Percentiles rank a stretch among this genome's conserved stretches.
These are phyloP conservation scores for Drosophila gunungcola DNA, from an alignment of 1,140 invertebrate species.

Conservation along the genomic window DNA sequence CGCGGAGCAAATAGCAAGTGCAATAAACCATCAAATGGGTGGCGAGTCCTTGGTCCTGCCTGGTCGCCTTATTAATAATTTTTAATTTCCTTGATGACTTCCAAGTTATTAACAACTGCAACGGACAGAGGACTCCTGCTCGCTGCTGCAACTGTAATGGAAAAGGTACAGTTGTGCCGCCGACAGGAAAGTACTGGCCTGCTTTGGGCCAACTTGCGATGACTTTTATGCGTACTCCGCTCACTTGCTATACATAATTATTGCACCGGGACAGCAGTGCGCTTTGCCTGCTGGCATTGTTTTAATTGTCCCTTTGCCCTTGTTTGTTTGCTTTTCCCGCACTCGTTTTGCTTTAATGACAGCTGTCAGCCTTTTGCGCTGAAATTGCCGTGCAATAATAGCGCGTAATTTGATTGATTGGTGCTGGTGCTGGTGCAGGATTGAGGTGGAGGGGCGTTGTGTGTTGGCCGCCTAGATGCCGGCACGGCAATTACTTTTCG, in stretches of 20 bases:
- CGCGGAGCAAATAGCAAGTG: slow-evolving; percentile 20
- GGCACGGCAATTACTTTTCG: slow-evolving; percentile 1
- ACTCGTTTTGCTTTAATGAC: slow-evolving; percentile 45
- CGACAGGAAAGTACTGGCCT: slow-evolving; percentile 30
- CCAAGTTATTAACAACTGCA: slow-evolving; percentile 73
- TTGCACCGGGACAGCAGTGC: slow-evolving; percentile 35
- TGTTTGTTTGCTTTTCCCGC: slow-evolving; percentile 41
- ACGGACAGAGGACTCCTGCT: slow-evolving; percentile 17
- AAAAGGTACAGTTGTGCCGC: slow-evolving; percentile 16
- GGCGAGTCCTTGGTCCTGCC: slow-evolving; percentile 44
- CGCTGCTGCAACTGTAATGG: not conserved
- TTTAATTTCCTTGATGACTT: slow-evolving; percentile 82
- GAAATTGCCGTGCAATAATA: slow-evolving; percentile 47
- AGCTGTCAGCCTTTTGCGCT: slow-evolving; percentile 54
- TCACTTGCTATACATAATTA: slow-evolving; percentile 51
- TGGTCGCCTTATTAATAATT: slow-evolving; percentile 77
- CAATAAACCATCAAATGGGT: slow-evolving; percentile 76
- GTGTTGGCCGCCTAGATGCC: not conserved
- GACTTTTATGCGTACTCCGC: slow-evolving; percentile 59
- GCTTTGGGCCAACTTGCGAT: slow-evolving; percentile 34
- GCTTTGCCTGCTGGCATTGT: slow-evolving; percentile 1
- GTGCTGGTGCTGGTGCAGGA: not conserved
- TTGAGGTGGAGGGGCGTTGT: not conserved
- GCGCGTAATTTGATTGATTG: slow-evolving; percentile 65
- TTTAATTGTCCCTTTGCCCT: slow-evolving; percentile 40